Percentiles rank a stretch among this genome's conserved stretches.
phyloP scores from a whole-genome alignment of 2,113 vertebrate genomes.

The Pangasianodon hypophthalmus region DNA sequence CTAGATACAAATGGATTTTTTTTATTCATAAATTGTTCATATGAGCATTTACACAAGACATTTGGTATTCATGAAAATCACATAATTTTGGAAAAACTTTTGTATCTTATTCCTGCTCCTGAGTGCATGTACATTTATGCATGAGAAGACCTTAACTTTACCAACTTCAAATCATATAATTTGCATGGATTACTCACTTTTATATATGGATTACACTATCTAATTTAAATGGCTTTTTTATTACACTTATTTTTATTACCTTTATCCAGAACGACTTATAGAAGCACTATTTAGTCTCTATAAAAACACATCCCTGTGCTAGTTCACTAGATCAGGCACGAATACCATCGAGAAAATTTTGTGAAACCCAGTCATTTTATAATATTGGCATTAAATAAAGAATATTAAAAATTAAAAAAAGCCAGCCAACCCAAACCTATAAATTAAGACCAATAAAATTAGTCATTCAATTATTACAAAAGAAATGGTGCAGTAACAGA shows the following conservation, averaged over 20 bases:
- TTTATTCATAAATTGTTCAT: neutral
- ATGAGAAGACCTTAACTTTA: neutral
- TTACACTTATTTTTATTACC: neutral
- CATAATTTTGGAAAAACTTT: neutral
- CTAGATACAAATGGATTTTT: too few species aligned
- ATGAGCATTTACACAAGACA: too few species aligned
- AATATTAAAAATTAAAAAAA: neutral
- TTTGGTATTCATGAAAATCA: neutral
- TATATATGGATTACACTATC: neutral
- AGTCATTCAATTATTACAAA: neutral
- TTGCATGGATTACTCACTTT: neutral
- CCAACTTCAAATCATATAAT: neutral
- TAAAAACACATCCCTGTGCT: neutral
- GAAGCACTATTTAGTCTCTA: neutral
- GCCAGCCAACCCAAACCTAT: neutral
- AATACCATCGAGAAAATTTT: neutral
- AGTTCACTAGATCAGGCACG: neutral
- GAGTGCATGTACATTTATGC: neutral
- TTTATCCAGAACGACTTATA: neutral
- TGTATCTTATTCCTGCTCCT: neutral
- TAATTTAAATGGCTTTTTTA: neutral
- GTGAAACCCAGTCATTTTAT: neutral
- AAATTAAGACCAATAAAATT: neutral
- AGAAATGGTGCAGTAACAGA: neutral
- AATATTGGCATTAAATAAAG: neutral